Conservation (phyloP, 2,888 invertebrate genomes). For the Antitype chi region DNA sequence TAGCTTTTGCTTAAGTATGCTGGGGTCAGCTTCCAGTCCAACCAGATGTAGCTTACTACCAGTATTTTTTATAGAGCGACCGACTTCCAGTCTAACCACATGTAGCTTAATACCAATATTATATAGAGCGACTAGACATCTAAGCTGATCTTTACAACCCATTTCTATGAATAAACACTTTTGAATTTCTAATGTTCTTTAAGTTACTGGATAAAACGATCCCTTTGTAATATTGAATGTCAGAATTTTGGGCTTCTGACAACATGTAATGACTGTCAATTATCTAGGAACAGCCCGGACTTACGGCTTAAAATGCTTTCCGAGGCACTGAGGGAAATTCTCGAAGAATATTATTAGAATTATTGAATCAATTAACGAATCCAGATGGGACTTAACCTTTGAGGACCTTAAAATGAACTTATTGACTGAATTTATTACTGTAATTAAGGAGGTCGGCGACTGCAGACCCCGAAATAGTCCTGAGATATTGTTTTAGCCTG, state of each 20-base stretch:
- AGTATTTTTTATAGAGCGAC: background rate
- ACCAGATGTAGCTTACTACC: background rate
- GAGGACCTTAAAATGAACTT: background rate
- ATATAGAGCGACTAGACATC: background rate
- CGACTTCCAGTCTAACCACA: background rate
- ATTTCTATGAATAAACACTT: no score
- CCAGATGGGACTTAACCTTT: background rate
- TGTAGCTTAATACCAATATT: background rate
- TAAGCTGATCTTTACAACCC: background rate
- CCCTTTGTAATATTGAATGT: background rate
- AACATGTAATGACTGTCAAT: background rate
- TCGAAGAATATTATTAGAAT: background rate
- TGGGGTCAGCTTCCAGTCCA: background rate
- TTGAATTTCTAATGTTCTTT: no score
- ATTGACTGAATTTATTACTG: background rate
- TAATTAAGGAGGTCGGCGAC: no score
- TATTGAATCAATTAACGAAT: slow-evolving; percentile 6
- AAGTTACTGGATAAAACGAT: background rate
- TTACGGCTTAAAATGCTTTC: background rate
- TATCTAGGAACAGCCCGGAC: background rate
- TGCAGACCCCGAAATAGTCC: background rate
- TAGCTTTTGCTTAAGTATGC: background rate
- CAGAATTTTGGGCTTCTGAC: background rate
- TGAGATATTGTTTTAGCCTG: background rate
- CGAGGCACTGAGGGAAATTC: background rate